phyloP scores from a whole-genome alignment of 2,113 vertebrate species.

The Ammodytes marinus region DNA sequence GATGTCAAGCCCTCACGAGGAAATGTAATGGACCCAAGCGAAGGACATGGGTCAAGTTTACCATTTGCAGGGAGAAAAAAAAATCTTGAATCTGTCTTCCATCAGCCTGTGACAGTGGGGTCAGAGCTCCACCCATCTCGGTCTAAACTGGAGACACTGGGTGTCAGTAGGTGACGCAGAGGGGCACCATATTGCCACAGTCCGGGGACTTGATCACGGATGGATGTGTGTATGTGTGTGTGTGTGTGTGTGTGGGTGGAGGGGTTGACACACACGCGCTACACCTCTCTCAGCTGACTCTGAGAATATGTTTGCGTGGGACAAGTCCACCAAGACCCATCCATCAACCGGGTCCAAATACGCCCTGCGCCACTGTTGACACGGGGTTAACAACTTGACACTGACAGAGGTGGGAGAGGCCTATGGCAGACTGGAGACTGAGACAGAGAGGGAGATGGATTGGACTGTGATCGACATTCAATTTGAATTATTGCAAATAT shows the following conservation, averaged over 20 bases:
- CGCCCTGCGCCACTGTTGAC: slow-evolving; percentile 84
- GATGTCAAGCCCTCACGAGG: slow-evolving; percentile 62
- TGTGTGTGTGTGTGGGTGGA: slow-evolving; percentile 60
- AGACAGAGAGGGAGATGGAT: slow-evolving; percentile 74
- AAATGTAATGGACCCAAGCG: slow-evolving; percentile 50
- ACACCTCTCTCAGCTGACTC: slow-evolving; percentile 82
- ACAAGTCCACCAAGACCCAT: slow-evolving; percentile 87
- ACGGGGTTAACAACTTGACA: slow-evolving; percentile 90
- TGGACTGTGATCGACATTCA: slow-evolving; percentile 79
- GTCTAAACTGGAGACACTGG: slow-evolving; percentile 55
- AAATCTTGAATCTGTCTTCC: slow-evolving; percentile 46
- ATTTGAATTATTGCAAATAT: slow-evolving; percentile 82
- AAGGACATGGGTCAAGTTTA: slow-evolving; percentile 74
- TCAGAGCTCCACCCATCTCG: slow-evolving; percentile 73
- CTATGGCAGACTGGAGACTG: slow-evolving; percentile 52
- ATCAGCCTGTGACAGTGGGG: slow-evolving; percentile 60
- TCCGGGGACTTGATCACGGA: slow-evolving; percentile 36
- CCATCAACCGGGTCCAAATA: slow-evolving; percentile 85
- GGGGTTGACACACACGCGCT: slow-evolving; percentile 61
- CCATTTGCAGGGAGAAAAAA: slow-evolving; percentile 53
- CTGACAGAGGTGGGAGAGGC: slow-evolving; percentile 82
- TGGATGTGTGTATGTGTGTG: slow-evolving; percentile 34
- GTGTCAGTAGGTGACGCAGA: slow-evolving; percentile 63
- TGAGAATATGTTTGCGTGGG: slow-evolving; percentile 85
- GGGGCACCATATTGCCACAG: slow-evolving; percentile 25